Base-by-base conservation (phyloP, 2,113 vertebrate genomes). In the Ascaphus truei region DNA sequence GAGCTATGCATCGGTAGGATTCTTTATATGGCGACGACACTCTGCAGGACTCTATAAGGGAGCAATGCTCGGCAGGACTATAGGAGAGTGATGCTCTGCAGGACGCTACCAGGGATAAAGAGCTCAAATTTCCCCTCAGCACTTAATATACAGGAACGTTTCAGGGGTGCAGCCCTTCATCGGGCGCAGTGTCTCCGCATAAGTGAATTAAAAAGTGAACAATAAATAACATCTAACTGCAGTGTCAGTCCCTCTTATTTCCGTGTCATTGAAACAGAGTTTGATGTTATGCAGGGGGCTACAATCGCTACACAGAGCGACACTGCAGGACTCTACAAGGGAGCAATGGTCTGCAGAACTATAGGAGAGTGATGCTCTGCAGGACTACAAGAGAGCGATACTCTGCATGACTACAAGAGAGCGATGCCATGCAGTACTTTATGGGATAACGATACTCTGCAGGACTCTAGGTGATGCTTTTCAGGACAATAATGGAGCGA, bases 301-400 rank as follows among this genome's bases (percentile, higher is more conserved):
- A n/a, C n/a, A n/a, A n/a, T n/a, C n/a, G n/a, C n/a, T n/a, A n/a
- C n/a, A n/a, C n/a, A n/a, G n/a, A n/a, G n/a, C n/a, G n/a, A 18
- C 3, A 16, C 18, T 59, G 22, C 30, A 10, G 43, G 26, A 45
- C 12, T 30, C 11, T 22, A 61, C 18, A 22, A 30, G 10, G 22
- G 26, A 22, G 15, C 12, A 26, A 3, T 60, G n/a, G 16, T 26
- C n/a, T 16, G 18, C 25, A 27, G 26, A 61, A n/a, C n/a, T n/a
- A n/a, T n/a, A n/a, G n/a, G n/a, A 30, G 58, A 61, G 39, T 30
- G 58, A 61, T 61, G 39, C 31, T 16, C 27, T 47, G 34, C 56
- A 27, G 13, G 26, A 45, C 37, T 29, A 18, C 31, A 23, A 18
- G 45, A 15, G 39, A 45, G 37, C 18, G 37, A 45, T 61, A 27